Evolutionary conservation across 2,797 vertebrate genomes (phyloP).

Genomic region (Mormyrops boulengeri): DNA sequence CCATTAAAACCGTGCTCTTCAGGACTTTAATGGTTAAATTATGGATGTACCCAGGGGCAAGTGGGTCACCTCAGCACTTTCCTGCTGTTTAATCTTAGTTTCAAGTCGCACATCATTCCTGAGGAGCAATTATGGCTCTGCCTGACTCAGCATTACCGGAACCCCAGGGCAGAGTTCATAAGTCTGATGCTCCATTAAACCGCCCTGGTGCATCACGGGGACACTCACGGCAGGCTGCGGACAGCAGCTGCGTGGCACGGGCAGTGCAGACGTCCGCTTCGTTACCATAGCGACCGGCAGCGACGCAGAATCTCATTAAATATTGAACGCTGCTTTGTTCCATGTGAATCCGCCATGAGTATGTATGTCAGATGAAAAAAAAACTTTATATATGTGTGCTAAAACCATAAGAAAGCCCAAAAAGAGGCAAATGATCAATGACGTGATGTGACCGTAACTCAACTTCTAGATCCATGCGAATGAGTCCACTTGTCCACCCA

Average conservation of each 20-base stretch:
- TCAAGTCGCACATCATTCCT: slow-evolving; percentile 34
- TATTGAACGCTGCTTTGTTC: slow-evolving; percentile 4
- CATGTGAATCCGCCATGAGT: not conserved
- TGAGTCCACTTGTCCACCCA: not conserved
- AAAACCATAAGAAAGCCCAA: not conserved
- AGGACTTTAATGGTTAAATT: slow-evolving; percentile 2
- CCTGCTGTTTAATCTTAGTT: not conserved
- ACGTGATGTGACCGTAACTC: not conserved
- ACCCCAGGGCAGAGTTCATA: slow-evolving; percentile 23
- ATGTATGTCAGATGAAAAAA: not conserved
- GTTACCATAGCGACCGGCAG: not conserved
- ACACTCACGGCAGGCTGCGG: not conserved
- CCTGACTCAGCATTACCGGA: slow-evolving; percentile 42
- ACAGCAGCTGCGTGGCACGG: not conserved
- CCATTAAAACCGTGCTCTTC: not conserved
- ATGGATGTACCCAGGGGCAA: not conserved
- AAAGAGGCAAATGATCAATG: not conserved
- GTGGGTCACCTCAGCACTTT: not conserved
- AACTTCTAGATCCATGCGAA: not conserved
- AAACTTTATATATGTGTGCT: not conserved
- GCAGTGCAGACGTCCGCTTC: not conserved
- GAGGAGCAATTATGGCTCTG: slow-evolving; percentile 47
- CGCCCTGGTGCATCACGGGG: not conserved
- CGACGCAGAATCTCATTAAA: slow-evolving; percentile 16
- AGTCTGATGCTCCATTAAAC: slow-evolving; percentile 25